A percentile compares a stretch with the other conserved stretches of the same genome.
These are phyloP conservation scores for Cheilinus undulatus DNA, from an alignment of 2,113 vertebrate genomes.

Conservation along the genomic window DNA sequence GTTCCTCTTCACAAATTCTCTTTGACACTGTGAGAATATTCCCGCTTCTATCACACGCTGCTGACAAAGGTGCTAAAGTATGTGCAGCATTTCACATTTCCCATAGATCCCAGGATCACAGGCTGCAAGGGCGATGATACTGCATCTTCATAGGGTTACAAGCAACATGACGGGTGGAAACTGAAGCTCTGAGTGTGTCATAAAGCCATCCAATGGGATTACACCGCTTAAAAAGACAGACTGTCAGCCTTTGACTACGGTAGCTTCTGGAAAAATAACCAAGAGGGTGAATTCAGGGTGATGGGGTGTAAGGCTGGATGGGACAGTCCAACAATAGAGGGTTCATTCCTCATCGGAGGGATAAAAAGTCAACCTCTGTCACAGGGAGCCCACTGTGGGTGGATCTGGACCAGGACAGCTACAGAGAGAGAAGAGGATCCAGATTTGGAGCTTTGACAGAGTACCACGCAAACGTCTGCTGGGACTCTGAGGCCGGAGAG, in stretches of 20 bases:
- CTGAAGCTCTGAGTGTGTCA: not conserved
- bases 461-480: too few relatives aligned
- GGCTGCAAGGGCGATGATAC: not conserved
- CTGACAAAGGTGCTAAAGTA: slow-evolving; percentile 47
- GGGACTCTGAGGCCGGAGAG: too few relatives aligned
- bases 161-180: not conserved
- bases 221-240: not conserved
- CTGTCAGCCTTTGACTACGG: not conserved
- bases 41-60: slow-evolving; percentile 19
- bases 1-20: slow-evolving; percentile 10
- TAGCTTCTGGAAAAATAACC: not conserved
- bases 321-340: too few relatives aligned
- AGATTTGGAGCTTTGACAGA: too few relatives aligned
- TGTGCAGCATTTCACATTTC: slow-evolving; percentile 8
- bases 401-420: too few relatives aligned
- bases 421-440: too few relatives aligned
- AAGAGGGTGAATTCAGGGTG: too few relatives aligned
- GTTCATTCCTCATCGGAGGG: too few relatives aligned
- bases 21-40: slow-evolving; percentile 26
- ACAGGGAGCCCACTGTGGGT: too few relatives aligned
- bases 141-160: not conserved
- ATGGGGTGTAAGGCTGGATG: too few relatives aligned
- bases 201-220: not conserved
- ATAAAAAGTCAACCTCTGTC: too few relatives aligned
- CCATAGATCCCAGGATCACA: slow-evolving; percentile 1